Evolutionary conservation across 2,797 vertebrate genomes (phyloP), one percentile per base, ranked within the genome.

Genomic region (Gila robusta): DNA sequence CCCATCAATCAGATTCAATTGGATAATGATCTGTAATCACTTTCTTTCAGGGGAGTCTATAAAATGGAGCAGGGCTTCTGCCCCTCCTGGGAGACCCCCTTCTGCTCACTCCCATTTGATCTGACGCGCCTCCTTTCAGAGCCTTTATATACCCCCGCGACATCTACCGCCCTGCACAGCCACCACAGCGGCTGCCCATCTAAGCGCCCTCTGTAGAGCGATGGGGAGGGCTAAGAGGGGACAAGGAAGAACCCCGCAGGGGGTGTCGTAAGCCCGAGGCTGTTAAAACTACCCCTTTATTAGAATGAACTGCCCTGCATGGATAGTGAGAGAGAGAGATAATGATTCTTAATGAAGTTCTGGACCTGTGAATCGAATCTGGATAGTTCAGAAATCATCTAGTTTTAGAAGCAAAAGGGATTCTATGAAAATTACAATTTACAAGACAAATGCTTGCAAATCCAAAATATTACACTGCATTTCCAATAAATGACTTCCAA

Each of bases 1-100:
- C 96, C 97, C 98, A 99, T 99, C 98, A 99, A 99, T 99, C 98
- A 99, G 97, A 96, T 97, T 98, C 98, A 99, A 99, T 98, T 99
- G 98, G 98, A 99, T 99, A 98, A 99, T 99, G 98, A 99, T 98
- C 97, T 97, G 97, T 98, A 99, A 99, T 99, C 97, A 97, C 97
- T 98, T 98, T 98, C 98, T 98, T 99, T 98, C 97, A 98, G 97
- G 97, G 97, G 98, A 98, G 97, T 98, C 97, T 97, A 98, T 99
- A 98, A 98, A 99, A 98, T 96, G 96, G 97, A 97, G 96, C 96
- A 95, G 94, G 94, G 96, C 95, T 94, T 90, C 96, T 96, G 95
- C 97, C 97, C 97, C 98, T 96, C 96, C 96, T 96, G 95, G 96
- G 98, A 98, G 97, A 96, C 95, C 95, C 97, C 98, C 98, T 99